phyloP scores from a whole-genome alignment of 1,140 invertebrate genomes.

The Drosophila orena region DNA sequence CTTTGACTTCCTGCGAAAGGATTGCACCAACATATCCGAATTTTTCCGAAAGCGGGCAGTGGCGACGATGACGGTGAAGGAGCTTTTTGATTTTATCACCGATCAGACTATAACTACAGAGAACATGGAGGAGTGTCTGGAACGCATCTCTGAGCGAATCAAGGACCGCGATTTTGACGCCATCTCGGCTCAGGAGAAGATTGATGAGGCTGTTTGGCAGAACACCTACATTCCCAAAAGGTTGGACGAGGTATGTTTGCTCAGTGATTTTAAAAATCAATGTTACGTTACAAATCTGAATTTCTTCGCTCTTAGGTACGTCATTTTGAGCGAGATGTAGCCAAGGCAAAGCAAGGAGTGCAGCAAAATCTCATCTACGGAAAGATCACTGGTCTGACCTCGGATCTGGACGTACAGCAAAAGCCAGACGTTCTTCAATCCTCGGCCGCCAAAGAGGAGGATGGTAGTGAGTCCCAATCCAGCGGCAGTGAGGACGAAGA shows the following conservation, averaged over 20 bases:
- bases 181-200: constrained; percentile 89
- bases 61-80: constrained; percentile 94
- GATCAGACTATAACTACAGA: constrained; percentile 92
- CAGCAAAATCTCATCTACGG: constrained; percentile 92
- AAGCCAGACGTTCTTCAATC: constrained; percentile 86
- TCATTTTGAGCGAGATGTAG: constrained; percentile 95
- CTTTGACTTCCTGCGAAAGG: constrained; percentile 96
- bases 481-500: constrained; percentile 85
- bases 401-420: constrained; percentile 90
- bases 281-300: neutral
- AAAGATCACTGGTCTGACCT: constrained; percentile 93
- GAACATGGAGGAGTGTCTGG: constrained; percentile 93
- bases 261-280: too few species aligned
- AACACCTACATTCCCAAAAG: constrained; percentile 97
- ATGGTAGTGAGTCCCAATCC: constrained; percentile 80
- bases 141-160: constrained; percentile 89
- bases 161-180: constrained; percentile 87
- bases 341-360: constrained; percentile 90
- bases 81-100: constrained; percentile 98
- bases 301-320: constrained; percentile 87
- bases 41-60: constrained; percentile 97
- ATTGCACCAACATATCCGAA: constrained; percentile 96
- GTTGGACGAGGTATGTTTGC: constrained; percentile 91
- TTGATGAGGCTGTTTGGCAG: constrained; percentile 96
- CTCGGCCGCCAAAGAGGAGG: neutral